phyloP scores from a whole-genome alignment of 2,888 invertebrate species.

The Drosophila engyochracea region DNA sequence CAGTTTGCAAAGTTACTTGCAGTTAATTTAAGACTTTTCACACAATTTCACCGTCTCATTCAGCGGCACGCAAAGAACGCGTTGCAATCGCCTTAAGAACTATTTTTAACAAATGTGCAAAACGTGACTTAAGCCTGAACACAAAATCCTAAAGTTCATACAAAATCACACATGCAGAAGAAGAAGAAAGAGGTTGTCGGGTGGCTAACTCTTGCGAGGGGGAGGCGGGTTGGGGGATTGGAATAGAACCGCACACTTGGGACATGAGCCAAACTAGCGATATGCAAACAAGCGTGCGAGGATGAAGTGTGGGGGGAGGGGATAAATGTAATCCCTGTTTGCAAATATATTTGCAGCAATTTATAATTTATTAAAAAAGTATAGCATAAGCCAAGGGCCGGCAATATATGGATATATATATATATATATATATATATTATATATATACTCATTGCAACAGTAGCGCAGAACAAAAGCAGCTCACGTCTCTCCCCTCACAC shows the following conservation, averaged over 20 bases:
- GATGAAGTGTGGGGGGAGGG: constrained; percentile 19
- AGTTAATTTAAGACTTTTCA: constrained; percentile 76
- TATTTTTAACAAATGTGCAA: constrained; percentile 80
- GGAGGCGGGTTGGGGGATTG: constrained; percentile 6
- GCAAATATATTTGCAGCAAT: constrained; percentile 81
- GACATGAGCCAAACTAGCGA: constrained; percentile 65
- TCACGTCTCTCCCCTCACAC: constrained; percentile 34
- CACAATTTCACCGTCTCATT: constrained; percentile 54
- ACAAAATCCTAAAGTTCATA: constrained; percentile 72
- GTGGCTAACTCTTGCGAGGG: constrained; percentile 2
- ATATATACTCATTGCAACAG: background rate
- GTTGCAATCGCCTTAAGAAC: constrained; percentile 80
- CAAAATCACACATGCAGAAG: constrained; percentile 46
- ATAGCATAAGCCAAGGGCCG: constrained; percentile 69
- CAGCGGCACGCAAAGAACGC: constrained; percentile 13
- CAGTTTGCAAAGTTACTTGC: constrained; percentile 49
- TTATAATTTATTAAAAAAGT: constrained; percentile 81
- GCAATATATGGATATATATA: constrained; percentile 18
- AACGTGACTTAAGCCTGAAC: constrained; percentile 79
- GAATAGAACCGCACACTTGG: constrained; percentile 63
- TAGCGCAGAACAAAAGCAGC: constrained; percentile 66
- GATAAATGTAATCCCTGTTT: constrained; percentile 76
- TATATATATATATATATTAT: background rate
- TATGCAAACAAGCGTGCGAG: constrained; percentile 63
- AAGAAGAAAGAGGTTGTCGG: background rate